Conservation (phyloP, 2,113 vertebrate genomes). For the Pedionomus torquatus region DNA sequence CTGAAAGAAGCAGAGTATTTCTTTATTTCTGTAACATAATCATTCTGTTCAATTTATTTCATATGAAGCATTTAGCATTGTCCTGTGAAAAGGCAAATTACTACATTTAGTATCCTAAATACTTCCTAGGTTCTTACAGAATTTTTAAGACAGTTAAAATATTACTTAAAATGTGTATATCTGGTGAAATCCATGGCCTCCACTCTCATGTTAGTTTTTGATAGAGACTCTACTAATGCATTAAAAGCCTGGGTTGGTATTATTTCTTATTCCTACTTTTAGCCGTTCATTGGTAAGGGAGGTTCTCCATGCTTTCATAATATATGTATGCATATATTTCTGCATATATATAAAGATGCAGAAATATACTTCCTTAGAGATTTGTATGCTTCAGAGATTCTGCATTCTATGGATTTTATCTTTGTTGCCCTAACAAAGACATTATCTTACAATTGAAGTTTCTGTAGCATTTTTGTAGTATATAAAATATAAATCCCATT, state of each 20-base stretch:
- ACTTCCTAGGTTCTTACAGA: neutral
- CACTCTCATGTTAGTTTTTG: neutral
- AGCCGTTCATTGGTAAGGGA: neutral
- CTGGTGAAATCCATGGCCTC: neutral
- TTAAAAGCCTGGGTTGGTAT: neutral
- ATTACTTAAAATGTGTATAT: neutral
- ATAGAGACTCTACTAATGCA: neutral
- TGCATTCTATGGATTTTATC: neutral
- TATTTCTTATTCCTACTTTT: neutral
- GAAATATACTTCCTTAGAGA: neutral
- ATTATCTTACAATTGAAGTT: neutral
- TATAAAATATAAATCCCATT: neutral
- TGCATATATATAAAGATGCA: neutral
- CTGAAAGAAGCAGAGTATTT: neutral
- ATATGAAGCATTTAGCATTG: neutral
- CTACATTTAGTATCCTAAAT: neutral
- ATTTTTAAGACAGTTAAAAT: neutral
- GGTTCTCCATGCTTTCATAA: neutral
- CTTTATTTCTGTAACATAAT: neutral
- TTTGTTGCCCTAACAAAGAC: neutral
- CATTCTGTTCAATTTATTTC: neutral
- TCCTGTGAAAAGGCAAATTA: neutral
- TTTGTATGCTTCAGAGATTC: neutral
- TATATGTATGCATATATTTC: too few relatives aligned
- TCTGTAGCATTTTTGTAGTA: neutral